Evolutionary conservation across 2,113 vertebrate species (phyloP).

Genomic region (Mastomys coucha): DNA sequence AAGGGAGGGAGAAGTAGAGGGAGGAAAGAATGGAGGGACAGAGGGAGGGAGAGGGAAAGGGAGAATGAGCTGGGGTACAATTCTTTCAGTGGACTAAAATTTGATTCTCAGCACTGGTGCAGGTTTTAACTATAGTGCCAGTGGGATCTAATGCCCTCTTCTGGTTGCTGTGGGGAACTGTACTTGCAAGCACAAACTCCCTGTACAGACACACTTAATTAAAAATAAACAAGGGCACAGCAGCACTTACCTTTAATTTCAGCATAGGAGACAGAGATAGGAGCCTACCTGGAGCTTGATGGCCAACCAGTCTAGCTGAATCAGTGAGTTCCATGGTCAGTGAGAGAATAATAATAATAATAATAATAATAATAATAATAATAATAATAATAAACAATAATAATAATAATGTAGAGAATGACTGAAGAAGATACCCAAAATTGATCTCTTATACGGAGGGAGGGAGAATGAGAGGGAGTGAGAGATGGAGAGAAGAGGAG

Average conservation of each 20-base stretch:
- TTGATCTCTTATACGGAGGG: neutral
- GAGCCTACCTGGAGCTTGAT: neutral
- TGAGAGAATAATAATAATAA: neutral
- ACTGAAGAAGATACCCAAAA: neutral
- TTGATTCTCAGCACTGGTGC: neutral
- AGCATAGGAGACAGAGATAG: neutral
- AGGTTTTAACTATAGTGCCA: neutral
- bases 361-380: neutral
- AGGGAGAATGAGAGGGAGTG: no score
- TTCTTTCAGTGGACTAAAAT: neutral
- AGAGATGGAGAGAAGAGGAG: neutral
- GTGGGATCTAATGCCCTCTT: neutral
- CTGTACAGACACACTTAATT: neutral
- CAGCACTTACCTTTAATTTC: neutral
- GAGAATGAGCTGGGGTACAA: neutral
- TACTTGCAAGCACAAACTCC: neutral
- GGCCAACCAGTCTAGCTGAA: neutral
- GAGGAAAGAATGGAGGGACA: neutral
- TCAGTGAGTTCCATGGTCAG: neutral
- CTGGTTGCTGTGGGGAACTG: neutral
- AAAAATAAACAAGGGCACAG: neutral
- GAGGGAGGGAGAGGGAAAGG: neutral
- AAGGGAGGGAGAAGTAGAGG: neutral
- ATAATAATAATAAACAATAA: neutral
- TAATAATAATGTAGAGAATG: neutral